A percentile compares a stretch with the other conserved stretches of the same genome.
phyloP scores from a whole-genome alignment of 2,888 invertebrate species.

The Ormyrus pomaceus region DNA sequence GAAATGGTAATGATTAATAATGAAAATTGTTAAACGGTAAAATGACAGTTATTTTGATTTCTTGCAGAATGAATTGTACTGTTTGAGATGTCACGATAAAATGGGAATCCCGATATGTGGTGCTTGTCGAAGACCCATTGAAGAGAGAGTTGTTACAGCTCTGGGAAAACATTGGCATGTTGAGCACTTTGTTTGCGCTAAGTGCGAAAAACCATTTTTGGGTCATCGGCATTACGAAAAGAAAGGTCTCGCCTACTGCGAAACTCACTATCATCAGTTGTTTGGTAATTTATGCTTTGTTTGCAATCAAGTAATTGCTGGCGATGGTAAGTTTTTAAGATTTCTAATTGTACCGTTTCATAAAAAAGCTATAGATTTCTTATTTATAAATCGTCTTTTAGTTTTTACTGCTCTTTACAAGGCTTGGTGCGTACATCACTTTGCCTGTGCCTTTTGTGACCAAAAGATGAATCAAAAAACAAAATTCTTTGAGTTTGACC shows the following conservation, averaged over 20 bases:
- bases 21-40: constrained; percentile 3
- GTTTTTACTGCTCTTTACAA: constrained; percentile 99
- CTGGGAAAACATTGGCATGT: constrained; percentile 99
- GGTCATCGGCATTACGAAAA: constrained; percentile 99
- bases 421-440: constrained; percentile 99
- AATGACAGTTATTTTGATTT: not conserved
- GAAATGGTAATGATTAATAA: constrained; percentile 81
- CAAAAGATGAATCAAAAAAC: constrained; percentile 96
- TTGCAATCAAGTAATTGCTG: constrained; percentile 98
- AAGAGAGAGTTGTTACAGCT: constrained; percentile 98
- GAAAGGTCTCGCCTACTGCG: constrained; percentile 98
- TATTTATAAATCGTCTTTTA: constrained; percentile 74
- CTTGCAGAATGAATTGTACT: constrained; percentile 93
- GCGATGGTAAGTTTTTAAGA: constrained; percentile 86
- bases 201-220: constrained; percentile 99
- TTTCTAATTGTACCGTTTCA: not conserved
- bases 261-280: constrained; percentile 98
- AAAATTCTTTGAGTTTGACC: constrained; percentile 99
- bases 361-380: not conserved
- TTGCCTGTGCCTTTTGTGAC: constrained; percentile 98
- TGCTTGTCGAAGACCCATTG: constrained; percentile 98
- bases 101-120: constrained; percentile 99
- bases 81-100: constrained; percentile 98
- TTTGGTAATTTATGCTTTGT: constrained; percentile 99
- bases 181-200: constrained; percentile 99